A percentile compares a stretch with the other conserved stretches of the same genome.
Evolutionary conservation across 2,797 vertebrate species (phyloP).

Genomic region (Falco cherrug): DNA sequence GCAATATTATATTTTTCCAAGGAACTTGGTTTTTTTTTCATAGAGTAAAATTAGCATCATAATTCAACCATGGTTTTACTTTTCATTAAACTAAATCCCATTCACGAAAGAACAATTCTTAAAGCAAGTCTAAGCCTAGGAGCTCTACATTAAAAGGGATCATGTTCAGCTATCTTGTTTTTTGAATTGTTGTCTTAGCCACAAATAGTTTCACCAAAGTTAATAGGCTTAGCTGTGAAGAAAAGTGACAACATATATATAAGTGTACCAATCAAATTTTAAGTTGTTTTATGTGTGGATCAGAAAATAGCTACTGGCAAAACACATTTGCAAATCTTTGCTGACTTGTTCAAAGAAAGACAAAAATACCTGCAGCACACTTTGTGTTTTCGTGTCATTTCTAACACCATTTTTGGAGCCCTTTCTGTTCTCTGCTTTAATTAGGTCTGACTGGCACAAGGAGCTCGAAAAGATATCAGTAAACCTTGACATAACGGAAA

Average conservation of each 20-base stretch:
- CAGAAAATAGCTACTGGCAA: neutral
- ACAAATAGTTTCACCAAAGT: neutral
- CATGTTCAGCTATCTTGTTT: neutral
- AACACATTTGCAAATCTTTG: neutral
- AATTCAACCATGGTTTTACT: constrained; percentile 43
- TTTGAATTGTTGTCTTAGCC: neutral
- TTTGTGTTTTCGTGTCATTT: neutral
- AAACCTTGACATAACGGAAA: constrained; percentile 39
- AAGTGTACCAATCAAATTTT: neutral
- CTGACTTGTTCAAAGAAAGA: neutral
- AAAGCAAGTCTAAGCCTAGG: neutral
- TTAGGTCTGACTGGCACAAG: neutral
- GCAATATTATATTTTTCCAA: constrained; percentile 32
- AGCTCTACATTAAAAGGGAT: neutral
- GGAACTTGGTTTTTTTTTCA: constrained; percentile 45
- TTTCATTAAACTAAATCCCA: constrained; percentile 41
- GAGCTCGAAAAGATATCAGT: neutral
- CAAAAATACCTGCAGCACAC: neutral
- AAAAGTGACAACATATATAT: neutral
- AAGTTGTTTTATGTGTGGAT: neutral
- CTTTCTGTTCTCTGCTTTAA: constrained; percentile 3
- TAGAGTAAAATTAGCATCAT: constrained; percentile 41
- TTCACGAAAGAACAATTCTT: constrained; percentile 38
- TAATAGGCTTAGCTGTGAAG: neutral
- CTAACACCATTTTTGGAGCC: neutral